These are phyloP conservation scores for Magallana angulata DNA, from an alignment of 1,140 invertebrate genomes.

Conservation along the genomic window DNA sequence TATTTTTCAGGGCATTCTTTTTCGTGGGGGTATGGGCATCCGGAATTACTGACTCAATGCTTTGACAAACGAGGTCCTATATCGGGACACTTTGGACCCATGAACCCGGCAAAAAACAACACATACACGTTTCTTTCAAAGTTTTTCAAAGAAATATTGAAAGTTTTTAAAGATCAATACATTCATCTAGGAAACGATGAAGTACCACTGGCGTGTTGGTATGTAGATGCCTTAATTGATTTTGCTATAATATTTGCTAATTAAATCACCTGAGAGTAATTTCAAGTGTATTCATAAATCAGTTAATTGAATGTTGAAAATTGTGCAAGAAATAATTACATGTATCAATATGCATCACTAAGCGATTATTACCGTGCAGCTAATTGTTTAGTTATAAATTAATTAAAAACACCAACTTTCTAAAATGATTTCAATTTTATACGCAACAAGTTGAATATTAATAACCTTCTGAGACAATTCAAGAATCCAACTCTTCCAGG, in stretches of 20 bases:
- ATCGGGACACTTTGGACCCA: conserved; percentile 54
- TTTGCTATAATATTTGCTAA: too few species aligned
- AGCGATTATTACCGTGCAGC: too few species aligned
- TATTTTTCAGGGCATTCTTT: conserved; percentile 86
- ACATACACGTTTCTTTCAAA: conserved; percentile 71
- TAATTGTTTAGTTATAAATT: too few species aligned
- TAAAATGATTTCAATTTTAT: too few species aligned
- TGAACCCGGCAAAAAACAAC: conserved; percentile 71
- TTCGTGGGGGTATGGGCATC: conserved; percentile 88
- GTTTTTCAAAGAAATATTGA: conserved; percentile 72
- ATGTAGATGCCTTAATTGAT: conserved; percentile 43
- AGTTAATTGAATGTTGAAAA: too few species aligned
- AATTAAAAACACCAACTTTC: too few species aligned
- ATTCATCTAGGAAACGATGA: conserved; percentile 90
- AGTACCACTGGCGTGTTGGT: conserved; percentile 92
- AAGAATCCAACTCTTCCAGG: neutral
- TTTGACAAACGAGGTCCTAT: conserved; percentile 54
- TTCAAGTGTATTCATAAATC: too few species aligned
- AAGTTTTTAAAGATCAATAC: conserved; percentile 74
- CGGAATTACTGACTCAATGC: conserved; percentile 86
- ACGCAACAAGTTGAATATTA: too few species aligned
- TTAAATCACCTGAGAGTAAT: too few species aligned
- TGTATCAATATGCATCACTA: too few species aligned
- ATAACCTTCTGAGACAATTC: too few species aligned
- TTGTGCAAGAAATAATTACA: too few species aligned